phyloP scores from a whole-genome alignment of 2,113 vertebrate species.

The Himantopus leucocephalus region DNA sequence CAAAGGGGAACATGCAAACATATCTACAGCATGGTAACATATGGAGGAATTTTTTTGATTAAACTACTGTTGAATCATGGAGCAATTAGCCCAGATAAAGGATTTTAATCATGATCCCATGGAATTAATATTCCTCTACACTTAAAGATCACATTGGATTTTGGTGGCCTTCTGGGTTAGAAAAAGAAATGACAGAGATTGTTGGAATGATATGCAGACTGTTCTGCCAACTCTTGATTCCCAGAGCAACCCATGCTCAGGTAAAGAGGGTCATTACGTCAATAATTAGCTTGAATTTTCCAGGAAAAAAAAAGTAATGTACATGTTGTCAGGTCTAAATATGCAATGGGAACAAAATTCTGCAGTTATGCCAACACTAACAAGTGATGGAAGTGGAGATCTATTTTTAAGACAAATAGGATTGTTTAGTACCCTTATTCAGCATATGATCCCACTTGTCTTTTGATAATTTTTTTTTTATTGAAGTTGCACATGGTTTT shows the following conservation, averaged over 20 bases:
- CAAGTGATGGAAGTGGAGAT: constrained; percentile 8
- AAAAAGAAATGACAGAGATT: not conserved
- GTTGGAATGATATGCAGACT: not conserved
- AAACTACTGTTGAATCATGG: not conserved
- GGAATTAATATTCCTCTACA: not conserved
- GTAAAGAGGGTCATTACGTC: constrained; percentile 11
- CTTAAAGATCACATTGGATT: not conserved
- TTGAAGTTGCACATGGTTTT: not conserved
- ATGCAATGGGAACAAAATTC: constrained; percentile 38
- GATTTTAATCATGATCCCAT: not conserved
- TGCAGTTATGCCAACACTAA: constrained; percentile 39
- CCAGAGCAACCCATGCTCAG: constrained; percentile 3
- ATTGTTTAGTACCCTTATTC: not conserved
- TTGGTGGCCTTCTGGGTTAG: not conserved
- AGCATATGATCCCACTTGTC: not conserved
- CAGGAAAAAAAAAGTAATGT: not conserved
- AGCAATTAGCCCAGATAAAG: not conserved
- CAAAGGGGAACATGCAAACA: not conserved
- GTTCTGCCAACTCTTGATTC: constrained; percentile 15
- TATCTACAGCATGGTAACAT: not conserved
- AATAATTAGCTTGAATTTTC: constrained; percentile 27
- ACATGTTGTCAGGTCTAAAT: constrained; percentile 26
- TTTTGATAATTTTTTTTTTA: not conserved
- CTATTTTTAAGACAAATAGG: constrained; percentile 33
- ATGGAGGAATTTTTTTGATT: not conserved